Evolutionary conservation across 2,888 invertebrate genomes (phyloP), one percentile per base, ranked within the genome.

Genomic region (Hydroisotoma schaefferi): DNA sequence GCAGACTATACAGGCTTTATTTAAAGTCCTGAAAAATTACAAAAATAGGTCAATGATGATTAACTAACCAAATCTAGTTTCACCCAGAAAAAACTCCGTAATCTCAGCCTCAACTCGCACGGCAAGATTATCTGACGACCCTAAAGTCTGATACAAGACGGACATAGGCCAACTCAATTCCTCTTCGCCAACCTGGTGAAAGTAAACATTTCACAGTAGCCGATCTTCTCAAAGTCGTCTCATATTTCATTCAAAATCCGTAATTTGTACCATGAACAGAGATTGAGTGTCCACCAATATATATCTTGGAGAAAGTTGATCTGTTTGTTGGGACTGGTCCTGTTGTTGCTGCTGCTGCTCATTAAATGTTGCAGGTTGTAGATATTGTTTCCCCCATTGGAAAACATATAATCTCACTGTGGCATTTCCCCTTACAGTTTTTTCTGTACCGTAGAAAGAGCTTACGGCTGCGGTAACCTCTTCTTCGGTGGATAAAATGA

Each of bases 81-180:
- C 75, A 29, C 75, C 75, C 58, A 76, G 74, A 60, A 76, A 76
- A 44, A 75, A 73, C 55, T 79, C 79, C 15, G 74, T 76, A 37
- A 79, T 74, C n/a, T 68, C 67, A 28, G 76, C 78, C 51, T 75
- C 75, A 12, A 78, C 73, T 28, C 74, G 55, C 12, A 71, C 55
- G 2, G 55, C 66, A 25, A 67, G 55, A 54, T 63, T 61, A 22
- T 55, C 47, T 4, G 46, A 51, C 33, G 55, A 53, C 18, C 69
- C 69, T 51, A 67, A 59, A 18, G 51, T 49, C 40, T 67, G 57
- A 28, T 61, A 57, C 18, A 70, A 54, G 28, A 54, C 57, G 18
- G 57, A 48, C 61, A 70, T 66, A 23, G 60, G 64, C 67, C 67
- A 70, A 4, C 55, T 67, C 28, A 70, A 37, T 43, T 68, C 66